These are phyloP conservation scores for Myrmophylax atrothorax DNA, from an alignment of 2,113 vertebrate species.

Conservation along the genomic window DNA sequence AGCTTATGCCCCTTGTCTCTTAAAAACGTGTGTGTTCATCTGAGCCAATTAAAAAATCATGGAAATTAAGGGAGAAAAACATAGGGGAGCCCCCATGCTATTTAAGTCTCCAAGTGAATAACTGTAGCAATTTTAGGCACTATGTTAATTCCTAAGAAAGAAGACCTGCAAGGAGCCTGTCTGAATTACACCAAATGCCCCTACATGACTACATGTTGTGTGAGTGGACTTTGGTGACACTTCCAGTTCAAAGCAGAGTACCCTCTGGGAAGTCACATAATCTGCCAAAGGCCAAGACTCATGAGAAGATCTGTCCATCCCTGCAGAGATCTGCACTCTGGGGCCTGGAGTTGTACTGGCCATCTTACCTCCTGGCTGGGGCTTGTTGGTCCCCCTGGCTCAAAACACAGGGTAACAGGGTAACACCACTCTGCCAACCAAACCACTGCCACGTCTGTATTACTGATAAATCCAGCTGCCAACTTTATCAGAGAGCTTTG, in stretches of 20 bases:
- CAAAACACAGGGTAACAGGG: neutral
- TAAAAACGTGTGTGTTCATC: neutral
- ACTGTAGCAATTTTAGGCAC: neutral
- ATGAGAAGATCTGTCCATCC: neutral
- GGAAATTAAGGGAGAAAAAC: neutral
- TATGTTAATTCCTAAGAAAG: neutral
- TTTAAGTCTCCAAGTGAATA: neutral
- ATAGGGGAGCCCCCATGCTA: neutral
- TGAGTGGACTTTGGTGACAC: neutral
- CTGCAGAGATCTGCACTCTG: neutral
- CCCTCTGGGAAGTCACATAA: neutral
- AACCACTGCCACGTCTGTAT: accelerated
- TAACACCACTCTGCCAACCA: neutral
- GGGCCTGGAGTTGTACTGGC: neutral
- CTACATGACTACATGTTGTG: neutral
- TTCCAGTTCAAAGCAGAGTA: neutral
- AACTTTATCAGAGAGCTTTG: neutral
- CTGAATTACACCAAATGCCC: neutral
- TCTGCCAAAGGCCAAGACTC: neutral
- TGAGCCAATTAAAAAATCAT: neutral
- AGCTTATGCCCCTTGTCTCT: neutral
- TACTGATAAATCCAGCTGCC: neutral
- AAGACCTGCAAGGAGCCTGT: neutral
- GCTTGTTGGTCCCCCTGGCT: neutral
- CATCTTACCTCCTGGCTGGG: neutral